These are phyloP conservation scores for Neoniphon sammara DNA, from an alignment of 2,797 vertebrate species.

Conservation along the genomic window DNA sequence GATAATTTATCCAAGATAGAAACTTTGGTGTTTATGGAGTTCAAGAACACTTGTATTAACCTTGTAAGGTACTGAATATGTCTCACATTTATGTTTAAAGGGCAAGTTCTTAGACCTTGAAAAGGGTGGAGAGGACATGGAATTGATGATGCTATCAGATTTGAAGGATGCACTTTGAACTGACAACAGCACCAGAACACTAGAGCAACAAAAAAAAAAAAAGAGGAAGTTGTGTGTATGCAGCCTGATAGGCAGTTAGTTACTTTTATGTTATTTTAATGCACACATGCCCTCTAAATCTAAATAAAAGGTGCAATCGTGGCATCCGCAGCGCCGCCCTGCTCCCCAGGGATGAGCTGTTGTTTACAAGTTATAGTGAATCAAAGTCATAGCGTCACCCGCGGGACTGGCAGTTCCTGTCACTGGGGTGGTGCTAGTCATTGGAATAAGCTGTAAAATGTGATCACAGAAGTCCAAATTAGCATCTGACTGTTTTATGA, in stretches of 20 bases:
- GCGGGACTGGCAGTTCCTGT: slow-evolving; percentile 47
- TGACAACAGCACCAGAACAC: too few relatives aligned
- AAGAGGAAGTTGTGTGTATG: slow-evolving; percentile 11
- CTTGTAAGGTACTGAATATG: neutral
- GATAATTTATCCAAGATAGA: slow-evolving; percentile 40
- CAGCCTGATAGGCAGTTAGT: slow-evolving; percentile 35
- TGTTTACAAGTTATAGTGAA: slow-evolving; percentile 58
- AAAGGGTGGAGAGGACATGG: too few relatives aligned
- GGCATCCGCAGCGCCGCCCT: slow-evolving; percentile 40
- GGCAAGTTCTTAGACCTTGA: slow-evolving; percentile 3
- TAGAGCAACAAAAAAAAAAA: too few relatives aligned
- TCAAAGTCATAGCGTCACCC: slow-evolving; percentile 53
- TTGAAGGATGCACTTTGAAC: too few relatives aligned
- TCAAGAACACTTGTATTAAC: slow-evolving; percentile 1
- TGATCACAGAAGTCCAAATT: slow-evolving; percentile 72
- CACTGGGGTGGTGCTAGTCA: slow-evolving; percentile 50
- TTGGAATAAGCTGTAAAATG: slow-evolving; percentile 40
- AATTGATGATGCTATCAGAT: too few relatives aligned
- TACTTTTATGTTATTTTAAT: slow-evolving; percentile 39
- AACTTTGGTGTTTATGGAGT: slow-evolving; percentile 29
- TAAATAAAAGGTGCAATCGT: slow-evolving; percentile 49
- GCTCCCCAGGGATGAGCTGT: slow-evolving; percentile 56
- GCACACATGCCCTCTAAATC: slow-evolving; percentile 30
- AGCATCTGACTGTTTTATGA: slow-evolving; percentile 52
- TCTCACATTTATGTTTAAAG: slow-evolving; percentile 13